A percentile compares a stretch with the other conserved stretches of the same genome.
Conservation (phyloP, 2,113 vertebrate genomes). For the Laticauda laticaudata region DNA sequence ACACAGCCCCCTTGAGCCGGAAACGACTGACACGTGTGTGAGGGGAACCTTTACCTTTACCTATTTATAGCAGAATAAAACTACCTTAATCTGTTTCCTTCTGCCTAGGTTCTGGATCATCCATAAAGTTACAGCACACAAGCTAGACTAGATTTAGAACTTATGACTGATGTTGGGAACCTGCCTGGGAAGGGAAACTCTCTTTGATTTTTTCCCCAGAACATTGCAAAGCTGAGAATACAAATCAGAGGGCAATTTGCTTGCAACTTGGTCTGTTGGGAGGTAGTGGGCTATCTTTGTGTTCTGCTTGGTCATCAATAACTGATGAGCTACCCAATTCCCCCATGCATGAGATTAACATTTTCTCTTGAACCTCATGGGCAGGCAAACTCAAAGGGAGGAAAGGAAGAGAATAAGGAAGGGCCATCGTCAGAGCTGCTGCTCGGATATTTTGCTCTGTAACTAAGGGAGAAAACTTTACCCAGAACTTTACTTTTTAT, state of each 20-base stretch:
- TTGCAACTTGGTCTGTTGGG: slow-evolving; percentile 30
- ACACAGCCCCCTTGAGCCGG: too few relatives aligned
- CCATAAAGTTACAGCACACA: not conserved
- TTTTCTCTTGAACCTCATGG: slow-evolving; percentile 53
- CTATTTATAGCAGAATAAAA: not conserved
- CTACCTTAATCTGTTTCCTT: not conserved
- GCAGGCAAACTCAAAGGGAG: slow-evolving; percentile 19
- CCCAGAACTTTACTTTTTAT: not conserved
- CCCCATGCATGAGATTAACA: slow-evolving; percentile 55
- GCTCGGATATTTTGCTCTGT: not conserved
- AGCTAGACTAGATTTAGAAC: slow-evolving; percentile 1
- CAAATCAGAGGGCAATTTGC: slow-evolving; percentile 47
- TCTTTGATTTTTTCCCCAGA: slow-evolving; percentile 38
- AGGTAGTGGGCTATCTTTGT: slow-evolving; percentile 54
- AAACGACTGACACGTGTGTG: too few relatives aligned
- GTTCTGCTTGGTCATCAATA: slow-evolving; percentile 61
- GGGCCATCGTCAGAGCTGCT: slow-evolving; percentile 11
- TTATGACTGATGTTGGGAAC: slow-evolving; percentile 36
- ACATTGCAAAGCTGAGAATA: slow-evolving; percentile 52
- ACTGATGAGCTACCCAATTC: slow-evolving; percentile 62
- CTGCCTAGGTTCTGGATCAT: slow-evolving; percentile 4
- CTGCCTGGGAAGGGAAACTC: slow-evolving; percentile 25
- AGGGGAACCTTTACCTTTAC: too few relatives aligned
- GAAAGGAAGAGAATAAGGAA: slow-evolving; percentile 40
- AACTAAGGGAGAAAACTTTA: not conserved